Evolutionary conservation across 2,113 vertebrate species (phyloP), one percentile per base, ranked within the genome.

Genomic region (Sorex fumeus): DNA sequence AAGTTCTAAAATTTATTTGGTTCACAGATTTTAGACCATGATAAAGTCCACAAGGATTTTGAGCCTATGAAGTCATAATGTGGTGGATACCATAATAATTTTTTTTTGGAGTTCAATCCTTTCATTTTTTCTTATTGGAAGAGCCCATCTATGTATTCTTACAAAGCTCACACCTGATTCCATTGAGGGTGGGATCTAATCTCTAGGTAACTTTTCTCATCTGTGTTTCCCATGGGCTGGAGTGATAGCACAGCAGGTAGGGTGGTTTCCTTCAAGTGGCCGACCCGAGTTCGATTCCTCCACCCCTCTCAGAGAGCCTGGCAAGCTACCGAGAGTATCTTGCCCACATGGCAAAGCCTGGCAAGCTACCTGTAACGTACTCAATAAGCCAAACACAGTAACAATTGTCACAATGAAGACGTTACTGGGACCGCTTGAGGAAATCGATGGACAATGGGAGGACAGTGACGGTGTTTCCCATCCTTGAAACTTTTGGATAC

Each of bases 11-110:
- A 77, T 3, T 28, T 15, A 60, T 50, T 27, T 87, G 34, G 28
- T 53, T 25, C 79, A 88, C 50, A 93, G 21, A 7, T 50, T 93
- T 91, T 53, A 93, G 71, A 86, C 3, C 69, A 60, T 60, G 57
- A 60, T 60, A 60, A 60, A 60, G 57, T 23, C 18, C 57, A 60
- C 21, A 90, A 23, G 27, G 27, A 43, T 83, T 81, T 72, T 36
- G 15, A 72, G 60, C 4, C 18, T 45, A 2, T 84, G 82, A 90
- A 83, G 77, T 84, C 23, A 45, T 53, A 50, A 25, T 8, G 10
- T 76, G 87, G 36, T 19, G 6, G 16, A 27, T 2, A 80, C 25
- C 34, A 74, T 79, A 75, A 36, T 8, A 45, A 45, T 88, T 92
- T 30, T 84, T 47, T 64, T 88, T 66, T 80, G 67, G 53, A 32